phyloP scores from a whole-genome alignment of 2,797 vertebrate species.

The Takifugu rubripes region DNA sequence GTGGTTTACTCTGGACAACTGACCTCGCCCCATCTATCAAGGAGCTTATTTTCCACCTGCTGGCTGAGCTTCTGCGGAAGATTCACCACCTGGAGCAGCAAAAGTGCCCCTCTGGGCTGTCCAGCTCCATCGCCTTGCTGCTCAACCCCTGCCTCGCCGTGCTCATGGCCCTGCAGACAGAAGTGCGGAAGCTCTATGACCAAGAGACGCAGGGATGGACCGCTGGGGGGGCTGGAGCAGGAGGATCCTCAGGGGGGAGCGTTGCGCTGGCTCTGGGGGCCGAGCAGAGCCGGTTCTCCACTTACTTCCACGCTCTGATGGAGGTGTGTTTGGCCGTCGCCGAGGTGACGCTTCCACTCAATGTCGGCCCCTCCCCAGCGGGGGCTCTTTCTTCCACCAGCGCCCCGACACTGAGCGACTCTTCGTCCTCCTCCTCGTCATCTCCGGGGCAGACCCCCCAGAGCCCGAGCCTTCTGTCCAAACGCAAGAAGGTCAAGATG shows the following conservation, averaged over 20 bases:
- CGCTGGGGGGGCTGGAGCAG: slow-evolving; percentile 70
- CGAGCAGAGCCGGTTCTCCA: slow-evolving; percentile 94
- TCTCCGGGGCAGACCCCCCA: slow-evolving; percentile 96
- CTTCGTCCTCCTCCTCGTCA: slow-evolving; percentile 92
- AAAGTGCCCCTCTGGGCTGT: slow-evolving; percentile 84
- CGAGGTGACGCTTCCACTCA: slow-evolving; percentile 93
- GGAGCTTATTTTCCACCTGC: slow-evolving; percentile 89
- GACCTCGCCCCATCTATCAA: slow-evolving; percentile 93
- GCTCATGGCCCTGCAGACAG: slow-evolving; percentile 95
- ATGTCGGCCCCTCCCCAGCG: slow-evolving; percentile 82
- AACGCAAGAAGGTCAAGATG: slow-evolving; percentile 98
- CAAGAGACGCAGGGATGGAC: slow-evolving; percentile 93
- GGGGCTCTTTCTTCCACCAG: slow-evolving; percentile 84
- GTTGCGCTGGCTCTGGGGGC: slow-evolving; percentile 65
- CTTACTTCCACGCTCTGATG: slow-evolving; percentile 96
- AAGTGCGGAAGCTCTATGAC: slow-evolving; percentile 93
- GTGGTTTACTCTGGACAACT: slow-evolving; percentile 94
- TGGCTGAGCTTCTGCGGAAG: slow-evolving; percentile 93
- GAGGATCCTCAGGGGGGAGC: slow-evolving; percentile 73
- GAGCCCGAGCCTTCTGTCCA: slow-evolving; percentile 94
- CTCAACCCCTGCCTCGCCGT: slow-evolving; percentile 95
- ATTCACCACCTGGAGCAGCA: slow-evolving; percentile 89
- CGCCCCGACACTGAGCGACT: slow-evolving; percentile 91
- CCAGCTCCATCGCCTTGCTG: slow-evolving; percentile 91
- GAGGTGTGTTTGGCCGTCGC: slow-evolving; percentile 94